A percentile compares a stretch with the other conserved stretches of the same genome.
phyloP scores from a whole-genome alignment of 2,888 invertebrate genomes.

The Nemurella pictetii region DNA sequence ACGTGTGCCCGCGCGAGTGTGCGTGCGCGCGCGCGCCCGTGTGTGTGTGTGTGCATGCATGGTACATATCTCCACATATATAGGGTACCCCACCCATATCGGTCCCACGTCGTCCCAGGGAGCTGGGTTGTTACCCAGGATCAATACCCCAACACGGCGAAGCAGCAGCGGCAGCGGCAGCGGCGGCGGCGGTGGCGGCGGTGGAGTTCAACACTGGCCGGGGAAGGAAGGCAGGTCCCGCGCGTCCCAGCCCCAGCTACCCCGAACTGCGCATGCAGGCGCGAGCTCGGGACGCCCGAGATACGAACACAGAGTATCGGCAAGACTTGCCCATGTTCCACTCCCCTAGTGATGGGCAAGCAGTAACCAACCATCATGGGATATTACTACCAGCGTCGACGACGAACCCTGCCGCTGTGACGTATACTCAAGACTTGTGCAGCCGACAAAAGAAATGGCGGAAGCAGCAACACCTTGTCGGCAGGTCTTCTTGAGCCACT shows the following conservation, averaged over 20 bases:
- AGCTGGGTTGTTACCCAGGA: not conserved
- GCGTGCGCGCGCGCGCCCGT: not conserved
- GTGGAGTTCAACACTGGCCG: not conserved
- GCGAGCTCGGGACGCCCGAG: not conserved
- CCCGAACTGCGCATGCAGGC: slow-evolving; percentile 23
- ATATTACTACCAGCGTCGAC: not conserved
- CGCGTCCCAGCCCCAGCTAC: not conserved
- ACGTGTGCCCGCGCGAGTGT: not conserved
- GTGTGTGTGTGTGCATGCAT: not conserved
- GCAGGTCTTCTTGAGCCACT: not conserved
- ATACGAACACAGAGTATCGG: slow-evolving; percentile 18
- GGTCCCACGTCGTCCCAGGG: slow-evolving; percentile 27
- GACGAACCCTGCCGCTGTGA: not conserved
- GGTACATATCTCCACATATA: slow-evolving; percentile 1
- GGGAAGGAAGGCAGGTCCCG: not conserved
- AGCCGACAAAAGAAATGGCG: not conserved
- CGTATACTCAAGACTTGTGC: not conserved
- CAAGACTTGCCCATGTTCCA: not conserved
- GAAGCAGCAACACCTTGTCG: not conserved
- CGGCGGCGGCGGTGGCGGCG: not conserved
- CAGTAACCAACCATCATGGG: slow-evolving; percentile 13
- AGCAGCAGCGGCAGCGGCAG: not conserved
- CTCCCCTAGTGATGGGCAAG: slow-evolving; percentile 7
- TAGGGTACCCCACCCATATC: slow-evolving; percentile 28
- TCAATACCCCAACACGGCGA: slow-evolving; percentile 18